A percentile compares a stretch with the other conserved stretches of the same genome.
Conservation (phyloP, 2,113 vertebrate species). For the Tetrax tetrax region DNA sequence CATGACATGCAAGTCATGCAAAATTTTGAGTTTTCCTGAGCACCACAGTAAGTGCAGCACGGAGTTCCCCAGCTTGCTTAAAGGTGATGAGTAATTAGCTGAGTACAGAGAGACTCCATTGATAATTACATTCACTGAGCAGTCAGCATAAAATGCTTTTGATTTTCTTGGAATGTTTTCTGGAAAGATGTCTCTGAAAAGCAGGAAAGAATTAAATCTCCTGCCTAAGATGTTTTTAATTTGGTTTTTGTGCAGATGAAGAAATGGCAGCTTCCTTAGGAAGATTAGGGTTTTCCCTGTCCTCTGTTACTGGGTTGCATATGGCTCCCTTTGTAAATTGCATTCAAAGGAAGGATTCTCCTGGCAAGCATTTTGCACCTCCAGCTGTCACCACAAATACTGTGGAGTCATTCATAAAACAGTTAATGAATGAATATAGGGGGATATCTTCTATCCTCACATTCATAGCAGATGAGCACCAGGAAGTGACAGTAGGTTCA, state of each 20-base stretch:
- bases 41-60: neutral
- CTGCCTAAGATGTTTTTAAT: neutral
- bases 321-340: conserved; percentile 7
- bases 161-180: neutral
- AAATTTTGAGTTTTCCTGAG: neutral
- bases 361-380: conserved; percentile 7
- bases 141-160: neutral
- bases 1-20: rapidly evolving
- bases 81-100: neutral
- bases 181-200: neutral
- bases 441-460: neutral
- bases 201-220: neutral
- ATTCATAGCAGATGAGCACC: neutral
- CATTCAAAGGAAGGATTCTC: conserved; percentile 23
- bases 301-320: neutral
- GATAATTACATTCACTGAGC: neutral
- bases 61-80: neutral
- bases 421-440: neutral
- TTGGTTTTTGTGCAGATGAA: neutral
- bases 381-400: conserved; percentile 24
- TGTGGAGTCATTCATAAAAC: conserved; percentile 14
- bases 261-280: neutral
- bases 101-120: neutral
- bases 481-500: neutral
- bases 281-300: neutral